Evolutionary conservation across 2,888 invertebrate species (phyloP).

Genomic region (Perdita meconis): DNA sequence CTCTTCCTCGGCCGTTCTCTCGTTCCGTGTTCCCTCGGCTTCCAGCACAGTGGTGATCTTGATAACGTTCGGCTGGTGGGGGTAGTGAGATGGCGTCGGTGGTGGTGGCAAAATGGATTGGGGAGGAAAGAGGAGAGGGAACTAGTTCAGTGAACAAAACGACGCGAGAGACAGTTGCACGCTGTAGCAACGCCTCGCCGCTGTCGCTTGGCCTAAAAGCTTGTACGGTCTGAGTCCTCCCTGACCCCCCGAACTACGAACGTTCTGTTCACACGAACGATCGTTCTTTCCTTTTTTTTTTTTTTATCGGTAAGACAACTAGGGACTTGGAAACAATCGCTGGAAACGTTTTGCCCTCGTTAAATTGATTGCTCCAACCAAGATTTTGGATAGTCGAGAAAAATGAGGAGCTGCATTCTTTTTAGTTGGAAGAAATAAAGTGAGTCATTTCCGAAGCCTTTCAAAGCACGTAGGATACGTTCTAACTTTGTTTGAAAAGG

Average conservation of each 20-base stretch:
- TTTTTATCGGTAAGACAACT: neutral
- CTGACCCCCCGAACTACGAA: conserved; percentile 38
- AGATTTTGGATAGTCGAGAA: no score
- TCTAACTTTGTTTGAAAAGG: no score
- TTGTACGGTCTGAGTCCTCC: conserved; percentile 44
- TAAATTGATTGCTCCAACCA: no score
- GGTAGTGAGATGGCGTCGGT: conserved; percentile 64
- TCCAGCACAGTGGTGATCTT: conserved; percentile 71
- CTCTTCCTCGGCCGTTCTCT: conserved; percentile 5
- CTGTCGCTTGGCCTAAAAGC: conserved; percentile 57
- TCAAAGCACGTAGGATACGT: no score
- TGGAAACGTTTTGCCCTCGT: no score
- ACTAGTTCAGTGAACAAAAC: conserved; percentile 84
- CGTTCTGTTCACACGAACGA: conserved; percentile 2
- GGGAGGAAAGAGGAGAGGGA: conserved; percentile 77
- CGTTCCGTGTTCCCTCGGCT: conserved; percentile 37
- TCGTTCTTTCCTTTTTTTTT: no score
- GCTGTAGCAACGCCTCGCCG: conserved; percentile 73
- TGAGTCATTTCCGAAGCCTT: no score
- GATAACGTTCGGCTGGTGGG: conserved; percentile 64
- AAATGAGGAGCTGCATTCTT: no score
- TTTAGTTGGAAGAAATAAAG: no score
- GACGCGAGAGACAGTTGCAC: conserved; percentile 78
- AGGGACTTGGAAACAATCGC: no score
- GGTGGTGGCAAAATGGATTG: conserved; percentile 64